Evolutionary conservation across 2,797 vertebrate genomes (phyloP).

Genomic region (Salarias fasciatus): DNA sequence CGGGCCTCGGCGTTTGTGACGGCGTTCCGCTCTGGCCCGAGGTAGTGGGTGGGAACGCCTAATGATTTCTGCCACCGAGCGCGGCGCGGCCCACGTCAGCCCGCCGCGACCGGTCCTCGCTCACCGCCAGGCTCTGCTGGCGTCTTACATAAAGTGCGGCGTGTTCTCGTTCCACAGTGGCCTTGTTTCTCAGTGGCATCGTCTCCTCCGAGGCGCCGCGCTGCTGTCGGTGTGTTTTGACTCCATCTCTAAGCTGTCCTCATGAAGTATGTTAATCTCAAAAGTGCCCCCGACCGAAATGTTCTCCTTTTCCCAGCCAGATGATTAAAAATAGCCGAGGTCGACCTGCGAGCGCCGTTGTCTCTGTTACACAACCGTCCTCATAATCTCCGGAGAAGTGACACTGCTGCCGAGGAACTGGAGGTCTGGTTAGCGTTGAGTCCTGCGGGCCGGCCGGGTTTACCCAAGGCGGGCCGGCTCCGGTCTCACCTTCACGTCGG

Average conservation of each 20-base stretch:
- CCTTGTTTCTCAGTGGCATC: neutral
- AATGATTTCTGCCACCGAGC: constrained; percentile 54
- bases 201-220: no score
- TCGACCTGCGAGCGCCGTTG: constrained; percentile 39
- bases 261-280: constrained; percentile 45
- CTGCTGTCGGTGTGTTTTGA: constrained; percentile 26
- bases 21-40: constrained; percentile 12
- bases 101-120: constrained; percentile 5
- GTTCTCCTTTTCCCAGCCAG: constrained; percentile 35
- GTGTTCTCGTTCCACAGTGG: constrained; percentile 4
- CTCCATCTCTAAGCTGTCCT: constrained; percentile 17
- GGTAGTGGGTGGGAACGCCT: constrained; percentile 18
- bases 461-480: no score
- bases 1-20: constrained; percentile 10
- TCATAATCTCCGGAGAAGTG: constrained; percentile 41
- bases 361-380: constrained; percentile 56
- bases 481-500: no score
- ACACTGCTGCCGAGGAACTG: constrained; percentile 26
- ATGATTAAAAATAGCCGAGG: constrained; percentile 46
- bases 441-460: no score
- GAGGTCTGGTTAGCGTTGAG: no score
- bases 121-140: constrained; percentile 21
- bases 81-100: constrained; percentile 34
- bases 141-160: constrained; percentile 22
- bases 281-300: constrained; percentile 28